Percentiles rank a stretch among this genome's conserved stretches.
Conservation (phyloP, 2,888 invertebrate species). For the Pachycephus smyrnensis region DNA sequence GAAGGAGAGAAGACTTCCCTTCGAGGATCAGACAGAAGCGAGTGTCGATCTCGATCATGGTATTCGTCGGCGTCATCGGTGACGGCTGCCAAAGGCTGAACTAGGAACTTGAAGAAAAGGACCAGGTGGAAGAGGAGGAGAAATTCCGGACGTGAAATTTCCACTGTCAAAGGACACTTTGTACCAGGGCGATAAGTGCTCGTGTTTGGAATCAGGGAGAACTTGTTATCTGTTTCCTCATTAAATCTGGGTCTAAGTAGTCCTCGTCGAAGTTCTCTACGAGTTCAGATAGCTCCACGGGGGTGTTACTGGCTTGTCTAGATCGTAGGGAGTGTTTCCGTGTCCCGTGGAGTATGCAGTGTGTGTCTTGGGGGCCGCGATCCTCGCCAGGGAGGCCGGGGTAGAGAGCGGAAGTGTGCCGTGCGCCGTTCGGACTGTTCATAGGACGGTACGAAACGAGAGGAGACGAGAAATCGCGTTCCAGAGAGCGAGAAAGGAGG, state of each 20-base stretch:
- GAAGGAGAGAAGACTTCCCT: not conserved
- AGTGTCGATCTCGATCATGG: not conserved
- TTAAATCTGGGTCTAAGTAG: not conserved
- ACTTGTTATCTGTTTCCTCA: not conserved
- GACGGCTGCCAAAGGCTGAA: not conserved
- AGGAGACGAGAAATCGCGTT: not conserved
- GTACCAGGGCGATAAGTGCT: not conserved
- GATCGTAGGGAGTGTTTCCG: not conserved
- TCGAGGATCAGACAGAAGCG: not conserved
- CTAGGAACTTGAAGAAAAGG: not conserved
- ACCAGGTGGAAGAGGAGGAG: not conserved
- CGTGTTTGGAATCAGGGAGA: not conserved
- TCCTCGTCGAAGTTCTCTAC: not conserved
- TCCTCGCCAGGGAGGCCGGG: not conserved
- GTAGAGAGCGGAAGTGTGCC: not conserved
- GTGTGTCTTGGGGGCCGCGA: not conserved
- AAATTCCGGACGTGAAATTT: not conserved
- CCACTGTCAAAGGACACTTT: not conserved
- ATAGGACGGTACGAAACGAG: not conserved
- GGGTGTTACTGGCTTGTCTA: not conserved
- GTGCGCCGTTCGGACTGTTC: not conserved
- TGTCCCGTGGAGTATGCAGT: not conserved
- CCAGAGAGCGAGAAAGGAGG: not conserved
- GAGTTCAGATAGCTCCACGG: not conserved
- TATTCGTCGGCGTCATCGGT: not conserved